phyloP scores from a whole-genome alignment of 2,888 invertebrate species.

The Eupeodes latifasciatus region DNA sequence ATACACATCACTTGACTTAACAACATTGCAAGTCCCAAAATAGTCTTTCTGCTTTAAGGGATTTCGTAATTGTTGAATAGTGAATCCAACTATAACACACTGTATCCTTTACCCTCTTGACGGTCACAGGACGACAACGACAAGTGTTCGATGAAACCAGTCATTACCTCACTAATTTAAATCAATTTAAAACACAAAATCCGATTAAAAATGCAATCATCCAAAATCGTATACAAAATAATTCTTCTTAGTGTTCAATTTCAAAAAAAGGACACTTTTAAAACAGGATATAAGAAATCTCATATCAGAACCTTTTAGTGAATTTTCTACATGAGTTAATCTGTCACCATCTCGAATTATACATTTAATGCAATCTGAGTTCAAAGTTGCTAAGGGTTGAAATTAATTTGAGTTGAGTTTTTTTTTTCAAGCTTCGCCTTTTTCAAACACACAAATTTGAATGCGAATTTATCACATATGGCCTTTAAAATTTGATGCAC shows the following conservation, averaged over 20 bases:
- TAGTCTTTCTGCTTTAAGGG: conserved; percentile 12
- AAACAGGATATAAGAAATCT: conserved; percentile 9
- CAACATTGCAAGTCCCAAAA: conserved; percentile 32
- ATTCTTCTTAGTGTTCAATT: conserved; percentile 31
- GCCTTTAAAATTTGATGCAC: conserved; percentile 69
- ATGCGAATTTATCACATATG: conserved; percentile 61
- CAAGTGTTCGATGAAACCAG: conserved; percentile 45
- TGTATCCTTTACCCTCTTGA: conserved; percentile 26
- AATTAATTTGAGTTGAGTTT: conserved; percentile 52
- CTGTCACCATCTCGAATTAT: conserved; percentile 66
- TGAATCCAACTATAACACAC: background rate
- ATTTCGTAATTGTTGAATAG: conserved; percentile 3
- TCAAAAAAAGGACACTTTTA: conserved; percentile 28
- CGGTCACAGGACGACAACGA: conserved; percentile 30
- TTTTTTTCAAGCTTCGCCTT: conserved; percentile 35
- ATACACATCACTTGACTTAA: conserved; percentile 42
- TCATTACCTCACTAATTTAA: conserved; percentile 73
- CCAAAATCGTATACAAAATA: conserved; percentile 73
- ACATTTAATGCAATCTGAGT: conserved; percentile 3
- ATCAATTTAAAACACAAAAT: conserved; percentile 73
- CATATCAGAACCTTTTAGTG: conserved; percentile 70
- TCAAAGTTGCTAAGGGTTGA: conserved; percentile 54
- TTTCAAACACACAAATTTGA: conserved; percentile 1
- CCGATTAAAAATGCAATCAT: conserved; percentile 76
- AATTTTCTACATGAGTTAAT: conserved; percentile 72